A percentile compares a stretch with the other conserved stretches of the same genome.
These are phyloP conservation scores for Grapholita molesta DNA, from an alignment of 1,140 invertebrate genomes.

Conservation along the genomic window DNA sequence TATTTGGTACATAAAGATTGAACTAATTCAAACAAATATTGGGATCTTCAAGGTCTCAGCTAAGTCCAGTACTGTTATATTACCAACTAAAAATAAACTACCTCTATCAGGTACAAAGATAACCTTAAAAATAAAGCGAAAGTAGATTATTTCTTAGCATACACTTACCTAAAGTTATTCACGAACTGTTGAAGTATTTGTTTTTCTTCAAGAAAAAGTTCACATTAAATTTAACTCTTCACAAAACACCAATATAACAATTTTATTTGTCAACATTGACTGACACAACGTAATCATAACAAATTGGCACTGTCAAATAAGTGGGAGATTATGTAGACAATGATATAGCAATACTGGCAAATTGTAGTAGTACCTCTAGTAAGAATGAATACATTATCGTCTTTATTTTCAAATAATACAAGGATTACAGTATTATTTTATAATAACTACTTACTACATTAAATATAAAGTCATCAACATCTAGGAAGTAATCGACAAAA, in stretches of 20 bases:
- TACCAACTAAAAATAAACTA: background rate
- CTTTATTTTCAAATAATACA: background rate
- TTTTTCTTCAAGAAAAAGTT: background rate
- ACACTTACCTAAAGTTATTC: background rate
- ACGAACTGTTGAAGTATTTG: background rate
- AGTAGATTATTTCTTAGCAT: background rate
- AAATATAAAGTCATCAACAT: too few species aligned
- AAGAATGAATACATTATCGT: too few species aligned
- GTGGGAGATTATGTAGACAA: background rate
- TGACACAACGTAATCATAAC: conserved; percentile 10
- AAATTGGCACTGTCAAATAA: background rate
- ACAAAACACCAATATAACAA: background rate
- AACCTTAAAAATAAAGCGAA: background rate
- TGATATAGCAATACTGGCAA: background rate
- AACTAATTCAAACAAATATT: too few species aligned
- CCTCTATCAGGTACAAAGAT: background rate
- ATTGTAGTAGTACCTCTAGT: background rate
- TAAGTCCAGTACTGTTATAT: too few species aligned
- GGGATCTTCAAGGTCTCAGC: too few species aligned
- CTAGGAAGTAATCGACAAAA: too few species aligned
- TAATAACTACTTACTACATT: too few species aligned
- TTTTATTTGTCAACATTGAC: background rate
- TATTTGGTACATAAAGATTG: too few species aligned
- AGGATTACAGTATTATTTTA: background rate
- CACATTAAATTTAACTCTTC: background rate